A percentile compares a stretch with the other conserved stretches of the same genome.
Evolutionary conservation across 2,888 invertebrate genomes (phyloP).

Genomic region (Phyllotreta striolata): DNA sequence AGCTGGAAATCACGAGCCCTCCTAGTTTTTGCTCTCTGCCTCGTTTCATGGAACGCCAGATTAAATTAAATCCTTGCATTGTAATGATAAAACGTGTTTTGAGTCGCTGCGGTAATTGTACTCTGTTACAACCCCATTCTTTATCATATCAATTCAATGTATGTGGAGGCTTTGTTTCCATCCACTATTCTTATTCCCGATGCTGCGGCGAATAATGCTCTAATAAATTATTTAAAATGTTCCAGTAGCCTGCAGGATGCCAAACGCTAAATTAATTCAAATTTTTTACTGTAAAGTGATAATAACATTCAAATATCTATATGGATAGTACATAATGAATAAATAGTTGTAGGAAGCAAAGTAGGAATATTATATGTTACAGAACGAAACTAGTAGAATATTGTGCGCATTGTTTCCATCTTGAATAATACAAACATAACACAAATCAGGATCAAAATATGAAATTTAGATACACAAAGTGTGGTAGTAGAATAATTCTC

Average conservation of each 20-base stretch:
- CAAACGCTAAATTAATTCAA: too few relatives aligned
- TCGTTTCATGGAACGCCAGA: conserved; percentile 52
- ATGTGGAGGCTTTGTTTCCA: conserved; percentile 54
- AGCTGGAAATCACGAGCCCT: conserved; percentile 43
- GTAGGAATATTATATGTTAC: background rate
- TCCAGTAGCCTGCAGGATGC: too few relatives aligned
- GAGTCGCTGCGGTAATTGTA: conserved; percentile 58
- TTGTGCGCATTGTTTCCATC: conserved; percentile 28
- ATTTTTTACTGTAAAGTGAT: background rate
- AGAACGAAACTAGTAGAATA: conserved; percentile 36
- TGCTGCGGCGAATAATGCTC: conserved; percentile 11
- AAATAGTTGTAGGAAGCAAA: too few relatives aligned
- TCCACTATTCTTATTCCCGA: conserved; percentile 24
- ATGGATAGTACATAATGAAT: too few relatives aligned
- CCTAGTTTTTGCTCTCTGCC: conserved; percentile 47
- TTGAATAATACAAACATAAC: conserved; percentile 46
- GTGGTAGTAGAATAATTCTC: conserved; percentile 48
- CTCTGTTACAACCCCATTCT: conserved; percentile 56
- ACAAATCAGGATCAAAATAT: conserved; percentile 50
- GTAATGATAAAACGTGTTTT: conserved; percentile 60
- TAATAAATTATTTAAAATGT: conserved; percentile 12
- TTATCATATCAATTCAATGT: conserved; percentile 57
- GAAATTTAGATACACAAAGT: conserved; percentile 51
- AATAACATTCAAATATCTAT: too few relatives aligned
- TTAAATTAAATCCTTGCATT: conserved; percentile 60